Percentiles rank a stretch among this genome's conserved stretches.
Evolutionary conservation across 1,140 invertebrate genomes (phyloP).

Genomic region (Magallana angulata): DNA sequence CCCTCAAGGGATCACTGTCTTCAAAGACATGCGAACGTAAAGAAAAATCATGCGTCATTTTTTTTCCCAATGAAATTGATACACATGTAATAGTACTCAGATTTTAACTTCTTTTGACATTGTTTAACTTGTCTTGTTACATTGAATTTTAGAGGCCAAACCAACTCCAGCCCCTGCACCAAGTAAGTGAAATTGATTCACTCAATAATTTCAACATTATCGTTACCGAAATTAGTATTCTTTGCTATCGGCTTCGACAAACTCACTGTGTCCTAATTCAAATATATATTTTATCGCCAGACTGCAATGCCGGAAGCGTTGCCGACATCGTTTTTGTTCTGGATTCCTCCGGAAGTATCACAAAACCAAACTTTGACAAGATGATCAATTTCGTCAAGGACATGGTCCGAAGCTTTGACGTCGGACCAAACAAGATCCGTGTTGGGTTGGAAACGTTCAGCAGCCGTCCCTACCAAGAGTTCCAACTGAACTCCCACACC

Average conservation of each 20-base stretch:
- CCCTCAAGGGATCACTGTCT: conserved; percentile 62
- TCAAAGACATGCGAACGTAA: conserved; percentile 60
- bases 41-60: not conserved
- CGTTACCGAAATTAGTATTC: conserved; percentile 7
- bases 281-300: conserved; percentile 45
- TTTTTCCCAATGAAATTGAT: too few species aligned
- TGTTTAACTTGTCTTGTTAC: too few species aligned
- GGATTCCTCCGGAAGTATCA: conserved; percentile 70
- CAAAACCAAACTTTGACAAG: conserved; percentile 66
- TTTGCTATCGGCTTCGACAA: not conserved
- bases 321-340: conserved; percentile 71
- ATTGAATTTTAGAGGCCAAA: conserved; percentile 25
- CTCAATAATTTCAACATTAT: not conserved
- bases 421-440: conserved; percentile 63
- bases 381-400: conserved; percentile 70
- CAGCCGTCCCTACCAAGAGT: conserved; percentile 66
- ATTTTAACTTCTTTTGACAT: too few species aligned
- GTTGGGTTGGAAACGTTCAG: conserved; percentile 71
- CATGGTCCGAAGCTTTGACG: conserved; percentile 61
- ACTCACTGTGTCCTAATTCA: too few species aligned
- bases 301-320: conserved; percentile 61
- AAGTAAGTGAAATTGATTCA: not conserved
- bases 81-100: too few species aligned
- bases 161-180: not conserved
- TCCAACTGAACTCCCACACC: conserved; percentile 69